Base-by-base conservation (phyloP, 1,140 invertebrate genomes). In the Acromyrmex heyeri region DNA sequence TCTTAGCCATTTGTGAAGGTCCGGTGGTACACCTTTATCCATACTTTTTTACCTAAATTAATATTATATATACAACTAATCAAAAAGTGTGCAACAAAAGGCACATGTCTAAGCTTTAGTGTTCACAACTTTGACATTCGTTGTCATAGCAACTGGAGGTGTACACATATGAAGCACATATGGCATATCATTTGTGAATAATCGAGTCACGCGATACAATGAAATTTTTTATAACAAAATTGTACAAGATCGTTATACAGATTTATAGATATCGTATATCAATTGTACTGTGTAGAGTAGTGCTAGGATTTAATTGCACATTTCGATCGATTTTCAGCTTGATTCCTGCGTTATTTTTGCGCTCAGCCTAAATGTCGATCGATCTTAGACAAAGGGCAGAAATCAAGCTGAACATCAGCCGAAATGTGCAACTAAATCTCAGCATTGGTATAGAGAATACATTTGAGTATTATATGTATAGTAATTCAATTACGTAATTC, bases 1-100 rank as follows among this genome's bases (percentile, higher is more conserved):
- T 72, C 92, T 92, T 53, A 95, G 77, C 91, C 91, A 95, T 73
- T 94, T 95, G 16, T 93, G 90, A 62, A 94, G 88, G 34, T 88
- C 73, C 8, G 92, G 89, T 7, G 93, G 91, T 7, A 93, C 53
- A 86, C 86, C 79, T 59, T 86, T 88, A 18, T 94, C 93, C 93
- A 94, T 94, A 21, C 14, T 87, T 16, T 83, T 27, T 21, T 82
- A 59, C 48, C 44, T 67, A 81, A n/a, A 16, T 10, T 53, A 44
- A 62, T 50, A 21, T 50, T 50, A 5, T 44, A 12, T 81, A 76
- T 44, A 18, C 62, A 75, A 48, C n/a, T 61, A 69, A 76, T 24
- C 16, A 61, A 44, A 44, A 44, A 55, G 48, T n/a, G 6, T 50
- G 14, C 24, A 61, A 65, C 27, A 18, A 64, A 72, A 83, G 57